Evolutionary conservation across 2,888 invertebrate genomes (phyloP).

Genomic region (Chrysolina americana): DNA sequence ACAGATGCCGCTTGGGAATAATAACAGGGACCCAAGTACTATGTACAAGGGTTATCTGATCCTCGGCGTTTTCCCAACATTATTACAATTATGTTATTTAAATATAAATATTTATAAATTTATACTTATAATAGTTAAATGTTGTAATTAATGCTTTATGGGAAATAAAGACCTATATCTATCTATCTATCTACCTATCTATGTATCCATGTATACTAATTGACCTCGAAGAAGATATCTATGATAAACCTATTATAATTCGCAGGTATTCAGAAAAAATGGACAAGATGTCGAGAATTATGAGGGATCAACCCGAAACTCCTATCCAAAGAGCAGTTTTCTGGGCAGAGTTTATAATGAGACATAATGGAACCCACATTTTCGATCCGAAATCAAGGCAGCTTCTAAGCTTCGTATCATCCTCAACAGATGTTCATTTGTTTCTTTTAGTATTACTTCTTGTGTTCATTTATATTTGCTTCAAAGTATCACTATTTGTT

Average conservation of each 20-base stretch:
- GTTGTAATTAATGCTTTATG: too few relatives aligned
- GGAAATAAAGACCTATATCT: too few relatives aligned
- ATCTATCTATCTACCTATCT: too few relatives aligned
- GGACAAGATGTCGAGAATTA: slow-evolving; percentile 43
- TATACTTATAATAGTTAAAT: too few relatives aligned
- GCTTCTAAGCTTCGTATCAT: slow-evolving; percentile 34
- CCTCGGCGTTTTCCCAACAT: too few relatives aligned
- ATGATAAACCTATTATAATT: neutral
- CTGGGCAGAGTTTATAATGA: slow-evolving; percentile 52
- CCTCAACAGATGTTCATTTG: slow-evolving; percentile 38
- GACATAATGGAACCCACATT: slow-evolving; percentile 49
- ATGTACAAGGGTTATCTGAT: too few relatives aligned
- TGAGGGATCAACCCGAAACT: slow-evolving; percentile 46
- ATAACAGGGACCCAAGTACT: too few relatives aligned
- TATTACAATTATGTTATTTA: too few relatives aligned
- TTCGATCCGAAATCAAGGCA: slow-evolving; percentile 42
- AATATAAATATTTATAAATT: too few relatives aligned
- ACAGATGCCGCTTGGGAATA: too few relatives aligned
- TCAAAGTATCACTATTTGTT: neutral
- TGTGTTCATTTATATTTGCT: neutral
- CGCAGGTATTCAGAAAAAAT: slow-evolving; percentile 48
- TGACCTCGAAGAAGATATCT: too few relatives aligned
- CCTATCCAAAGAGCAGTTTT: slow-evolving; percentile 49
- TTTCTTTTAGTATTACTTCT: slow-evolving; percentile 29
- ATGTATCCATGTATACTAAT: too few relatives aligned